Conservation (phyloP, 1,140 invertebrate genomes). For the Heliconius hermathena region DNA sequence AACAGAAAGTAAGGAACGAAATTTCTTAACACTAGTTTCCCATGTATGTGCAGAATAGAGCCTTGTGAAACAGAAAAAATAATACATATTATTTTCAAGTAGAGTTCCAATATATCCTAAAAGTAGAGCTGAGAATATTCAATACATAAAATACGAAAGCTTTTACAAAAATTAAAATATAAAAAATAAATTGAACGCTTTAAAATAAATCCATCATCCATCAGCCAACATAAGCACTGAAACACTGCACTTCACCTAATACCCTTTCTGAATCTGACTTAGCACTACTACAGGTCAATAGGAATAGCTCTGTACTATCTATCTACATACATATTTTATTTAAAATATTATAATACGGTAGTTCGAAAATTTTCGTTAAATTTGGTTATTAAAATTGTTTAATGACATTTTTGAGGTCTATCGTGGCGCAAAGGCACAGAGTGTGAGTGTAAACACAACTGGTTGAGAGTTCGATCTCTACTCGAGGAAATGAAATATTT, state of each 20-base stretch:
- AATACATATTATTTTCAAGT: too few relatives aligned
- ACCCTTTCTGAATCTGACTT: slow-evolving; percentile 12
- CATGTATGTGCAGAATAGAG: too few relatives aligned
- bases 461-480: too few relatives aligned
- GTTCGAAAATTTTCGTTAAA: neutral
- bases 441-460: too few relatives aligned
- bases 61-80: too few relatives aligned
- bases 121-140: neutral
- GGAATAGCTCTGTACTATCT: neutral
- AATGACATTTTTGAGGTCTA: too few relatives aligned
- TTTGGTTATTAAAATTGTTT: too few relatives aligned
- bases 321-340: neutral
- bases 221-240: slow-evolving; percentile 12
- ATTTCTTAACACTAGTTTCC: too few relatives aligned
- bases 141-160: neutral
- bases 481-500: too few relatives aligned
- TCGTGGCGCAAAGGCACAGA: too few relatives aligned
- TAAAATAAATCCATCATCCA: slow-evolving; percentile 14
- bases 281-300: slow-evolving; percentile 5
- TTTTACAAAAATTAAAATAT: neutral
- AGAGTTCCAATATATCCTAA: too few relatives aligned
- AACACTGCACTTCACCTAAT: slow-evolving; percentile 15
- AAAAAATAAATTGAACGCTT: neutral
- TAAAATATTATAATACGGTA: neutral
- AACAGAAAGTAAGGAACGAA: neutral